Evolutionary conservation across 2,888 invertebrate species (phyloP).

Genomic region (Beris morrisii): DNA sequence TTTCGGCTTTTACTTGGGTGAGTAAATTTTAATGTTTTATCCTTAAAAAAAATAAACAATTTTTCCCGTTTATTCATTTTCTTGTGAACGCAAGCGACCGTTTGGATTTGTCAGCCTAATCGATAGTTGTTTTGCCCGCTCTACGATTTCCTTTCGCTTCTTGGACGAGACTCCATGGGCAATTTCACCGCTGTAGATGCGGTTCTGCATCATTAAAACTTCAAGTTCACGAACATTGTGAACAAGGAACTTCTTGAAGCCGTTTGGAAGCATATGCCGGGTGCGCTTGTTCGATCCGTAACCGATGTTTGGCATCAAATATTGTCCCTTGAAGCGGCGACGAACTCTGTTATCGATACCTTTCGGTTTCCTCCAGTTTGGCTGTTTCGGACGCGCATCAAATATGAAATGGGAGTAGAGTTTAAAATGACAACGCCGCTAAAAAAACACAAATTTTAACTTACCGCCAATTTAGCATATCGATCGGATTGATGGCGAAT

Average conservation of each 20-base stretch:
- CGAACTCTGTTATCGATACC: constrained; percentile 99
- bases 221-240: constrained; percentile 93
- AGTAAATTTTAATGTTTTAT: no score
- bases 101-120: constrained; percentile 95
- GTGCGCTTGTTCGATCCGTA: constrained; percentile 95
- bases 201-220: constrained; percentile 98
- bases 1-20: neutral
- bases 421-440: neutral
- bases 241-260: constrained; percentile 93
- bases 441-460: constrained; percentile 41
- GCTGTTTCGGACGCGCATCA: constrained; percentile 57
- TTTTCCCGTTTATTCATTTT: constrained; percentile 83
- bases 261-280: constrained; percentile 95
- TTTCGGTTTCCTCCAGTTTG: constrained; percentile 99
- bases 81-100: constrained; percentile 95
- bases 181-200: constrained; percentile 96
- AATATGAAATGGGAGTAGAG: neutral
- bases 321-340: constrained; percentile 98
- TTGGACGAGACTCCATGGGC: constrained; percentile 97
- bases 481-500: constrained; percentile 98
- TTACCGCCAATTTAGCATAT: constrained; percentile 91
- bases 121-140: constrained; percentile 93
- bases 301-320: constrained; percentile 98
- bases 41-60: neutral
- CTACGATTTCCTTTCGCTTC: constrained; percentile 94